Evolutionary conservation across 2,797 vertebrate genomes (phyloP).

Genomic region (Clarias fuscus): DNA sequence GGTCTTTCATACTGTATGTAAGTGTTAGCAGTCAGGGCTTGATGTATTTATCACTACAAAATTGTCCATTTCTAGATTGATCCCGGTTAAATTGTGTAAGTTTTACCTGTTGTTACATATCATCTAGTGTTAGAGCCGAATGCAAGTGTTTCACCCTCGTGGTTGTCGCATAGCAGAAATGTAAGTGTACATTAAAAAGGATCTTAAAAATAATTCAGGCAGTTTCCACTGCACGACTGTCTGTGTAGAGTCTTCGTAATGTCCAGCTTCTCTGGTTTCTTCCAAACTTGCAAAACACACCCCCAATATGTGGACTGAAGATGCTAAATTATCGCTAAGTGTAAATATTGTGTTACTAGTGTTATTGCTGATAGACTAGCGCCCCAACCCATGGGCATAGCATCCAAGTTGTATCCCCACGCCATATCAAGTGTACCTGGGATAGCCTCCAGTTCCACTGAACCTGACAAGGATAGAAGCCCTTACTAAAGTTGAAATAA

Average conservation of each 20-base stretch:
- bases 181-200: not conserved
- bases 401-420: not conserved
- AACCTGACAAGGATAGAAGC: not conserved
- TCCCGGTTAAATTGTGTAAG: not conserved
- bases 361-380: not conserved
- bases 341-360: not conserved
- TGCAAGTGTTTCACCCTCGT: not conserved
- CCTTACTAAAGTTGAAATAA: not conserved
- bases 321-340: not conserved
- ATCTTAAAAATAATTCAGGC: not conserved
- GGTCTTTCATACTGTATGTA: not conserved
- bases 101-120: not conserved
- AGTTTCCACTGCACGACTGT: not conserved
- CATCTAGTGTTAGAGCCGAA: not conserved
- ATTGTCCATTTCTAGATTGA: not conserved
- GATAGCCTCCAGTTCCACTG: too few species aligned
- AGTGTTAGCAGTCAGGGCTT: slow-evolving; percentile 3
- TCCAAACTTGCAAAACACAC: not conserved
- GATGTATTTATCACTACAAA: not conserved
- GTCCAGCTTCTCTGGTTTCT: not conserved
- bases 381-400: too few species aligned
- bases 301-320: not conserved
- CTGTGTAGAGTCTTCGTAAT: not conserved
- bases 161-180: not conserved
- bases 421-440: not conserved